Base-by-base conservation (phyloP, 2,888 invertebrate species). In the Lycophotia porphyrea region DNA sequence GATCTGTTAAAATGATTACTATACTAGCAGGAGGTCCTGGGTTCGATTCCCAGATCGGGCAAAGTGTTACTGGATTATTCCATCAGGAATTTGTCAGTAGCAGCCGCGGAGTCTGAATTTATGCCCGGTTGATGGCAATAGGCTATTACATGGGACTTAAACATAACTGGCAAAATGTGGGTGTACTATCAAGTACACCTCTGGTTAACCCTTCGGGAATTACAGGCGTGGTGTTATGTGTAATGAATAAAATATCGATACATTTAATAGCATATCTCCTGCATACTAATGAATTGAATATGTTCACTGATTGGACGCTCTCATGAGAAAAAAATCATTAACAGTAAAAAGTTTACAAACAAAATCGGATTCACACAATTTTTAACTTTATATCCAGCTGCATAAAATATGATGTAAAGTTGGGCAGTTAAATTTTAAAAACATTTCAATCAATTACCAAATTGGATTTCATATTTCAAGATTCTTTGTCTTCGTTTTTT, bases 221-320 rank as follows among this genome's bases (percentile, higher is more conserved):
- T n/a, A n/a, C n/a, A n/a, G n/a, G n/a, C n/a, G n/a, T n/a, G n/a
- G n/a, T n/a, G n/a, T n/a, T n/a, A n/a, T n/a, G n/a, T n/a, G n/a
- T n/a, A n/a, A n/a, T n/a, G 2, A 18, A 58, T 18, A 64, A 61
- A 39, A 47, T 39, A 52, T 36, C 13, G 4, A 36, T 8, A 49
- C 21, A 60, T 72, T 64, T 21, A 21, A 39, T 39, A 55, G 8
- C 8, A 42, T 27, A 36, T 42, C 15, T n/a, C 21, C 5, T n/a
- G 24, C 44, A 31, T 34, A 55, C 15, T 55, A 52, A 81, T 42
- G 36, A 58, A 49, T 49, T 8, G 47, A 69, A 80, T 73, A 68
- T 34, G 27, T 73, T 55, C 24, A 58, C 55, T 60, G 44, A 81
- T 81, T 78, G 66, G 27, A 44, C 18, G 27, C 52, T 61, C 21